Evolutionary conservation across 2,113 vertebrate genomes (phyloP).

Genomic region (Charina bottae): DNA sequence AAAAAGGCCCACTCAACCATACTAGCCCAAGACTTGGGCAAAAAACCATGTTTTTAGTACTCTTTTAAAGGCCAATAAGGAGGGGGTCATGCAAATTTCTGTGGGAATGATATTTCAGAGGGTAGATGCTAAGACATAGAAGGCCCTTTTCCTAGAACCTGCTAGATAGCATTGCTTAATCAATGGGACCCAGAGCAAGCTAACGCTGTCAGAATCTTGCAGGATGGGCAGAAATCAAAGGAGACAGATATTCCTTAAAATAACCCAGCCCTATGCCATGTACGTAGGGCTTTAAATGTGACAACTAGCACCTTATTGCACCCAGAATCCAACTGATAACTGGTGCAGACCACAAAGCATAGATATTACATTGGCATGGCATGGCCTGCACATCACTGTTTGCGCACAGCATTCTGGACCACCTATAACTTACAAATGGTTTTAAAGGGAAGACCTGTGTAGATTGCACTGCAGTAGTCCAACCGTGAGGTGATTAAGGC

Average conservation of each 20-base stretch:
- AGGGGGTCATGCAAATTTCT: not conserved
- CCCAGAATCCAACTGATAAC: not conserved
- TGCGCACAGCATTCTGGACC: not conserved
- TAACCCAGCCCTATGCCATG: not conserved
- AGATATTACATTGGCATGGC: not conserved
- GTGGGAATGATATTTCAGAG: not conserved
- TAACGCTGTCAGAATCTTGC: not conserved
- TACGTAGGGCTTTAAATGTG: not conserved
- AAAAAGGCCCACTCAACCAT: too few relatives aligned
- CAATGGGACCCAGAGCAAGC: not conserved
- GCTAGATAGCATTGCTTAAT: not conserved
- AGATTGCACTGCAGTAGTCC: not conserved
- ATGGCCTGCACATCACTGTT: not conserved
- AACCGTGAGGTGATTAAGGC: not conserved
- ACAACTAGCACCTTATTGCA: not conserved
- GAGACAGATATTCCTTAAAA: not conserved
- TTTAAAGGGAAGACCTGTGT: not conserved
- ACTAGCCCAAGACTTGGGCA: not conserved
- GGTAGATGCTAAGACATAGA: not conserved
- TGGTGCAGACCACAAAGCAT: not conserved
- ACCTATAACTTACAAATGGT: not conserved
- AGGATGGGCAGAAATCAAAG: not conserved
- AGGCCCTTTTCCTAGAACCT: not conserved
- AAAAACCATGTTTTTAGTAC: not conserved
- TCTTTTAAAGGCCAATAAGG: not conserved